These are phyloP conservation scores for Tromatobia lineatoria DNA, from an alignment of 2,888 invertebrate species.

Conservation along the genomic window DNA sequence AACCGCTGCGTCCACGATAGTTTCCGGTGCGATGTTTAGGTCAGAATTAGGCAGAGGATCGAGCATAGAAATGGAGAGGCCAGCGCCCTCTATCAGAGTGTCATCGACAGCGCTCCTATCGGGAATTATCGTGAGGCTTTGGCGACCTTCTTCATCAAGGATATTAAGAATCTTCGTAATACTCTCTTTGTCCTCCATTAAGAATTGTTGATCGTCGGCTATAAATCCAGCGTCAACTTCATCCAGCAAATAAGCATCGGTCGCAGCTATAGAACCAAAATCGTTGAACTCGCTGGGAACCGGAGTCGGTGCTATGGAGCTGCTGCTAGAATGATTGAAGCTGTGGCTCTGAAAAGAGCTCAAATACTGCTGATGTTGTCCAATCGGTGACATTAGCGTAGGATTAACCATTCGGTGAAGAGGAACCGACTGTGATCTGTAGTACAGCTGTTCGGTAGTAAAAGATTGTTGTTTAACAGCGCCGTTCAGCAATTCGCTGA, in stretches of 20 bases:
- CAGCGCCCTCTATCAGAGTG: conserved; percentile 73
- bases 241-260: conserved; percentile 85
- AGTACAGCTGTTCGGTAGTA: conserved; percentile 80
- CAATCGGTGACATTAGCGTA: conserved; percentile 84
- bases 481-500: conserved; percentile 88
- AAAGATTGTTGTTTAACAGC: conserved; percentile 85
- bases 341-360: conserved; percentile 73
- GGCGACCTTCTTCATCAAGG: conserved; percentile 85
- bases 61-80: conserved; percentile 69
- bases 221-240: conserved; percentile 82
- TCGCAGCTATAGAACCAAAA: conserved; percentile 88
- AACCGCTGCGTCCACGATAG: conserved; percentile 73
- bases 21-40: conserved; percentile 75
- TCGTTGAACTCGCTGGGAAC: conserved; percentile 91
- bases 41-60: conserved; percentile 75
- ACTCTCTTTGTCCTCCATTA: conserved; percentile 86
- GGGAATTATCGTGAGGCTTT: conserved; percentile 75
- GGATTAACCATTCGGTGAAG: conserved; percentile 87
- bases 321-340: conserved; percentile 86
- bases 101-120: conserved; percentile 73
- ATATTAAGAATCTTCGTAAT: conserved; percentile 90
- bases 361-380: conserved; percentile 74
- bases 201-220: conserved; percentile 79
- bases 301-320: conserved; percentile 90
- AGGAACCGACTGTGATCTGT: conserved; percentile 93